Base-by-base conservation (phyloP, 2,113 vertebrate species). In the Collichthys lucidus region DNA sequence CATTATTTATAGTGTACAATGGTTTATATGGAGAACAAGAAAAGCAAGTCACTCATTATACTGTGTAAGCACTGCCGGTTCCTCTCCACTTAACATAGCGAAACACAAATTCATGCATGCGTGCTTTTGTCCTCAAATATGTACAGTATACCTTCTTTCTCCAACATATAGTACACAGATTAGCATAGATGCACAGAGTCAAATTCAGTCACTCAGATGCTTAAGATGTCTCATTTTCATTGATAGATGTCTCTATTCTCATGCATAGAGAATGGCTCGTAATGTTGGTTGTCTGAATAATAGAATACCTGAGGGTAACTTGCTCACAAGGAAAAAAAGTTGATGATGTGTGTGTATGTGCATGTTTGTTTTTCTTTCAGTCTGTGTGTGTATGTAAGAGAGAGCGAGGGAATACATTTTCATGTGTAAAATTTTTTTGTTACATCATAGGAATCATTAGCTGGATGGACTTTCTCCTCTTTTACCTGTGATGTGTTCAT, bases 261-360 rank as follows among this genome's bases (percentile, higher is more conserved):
- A 88, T 85, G 74, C 65, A 76, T 62, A 75, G 73, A 67, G 67
- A 80, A 84, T 62, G 80, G 46, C 24, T 74, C 76, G 69, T 82
- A 74, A 81, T 77, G 40, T 53, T 79, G 19, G 5, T 31, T 24
- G 11, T 84, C 49, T 88, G 75, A 83, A 92, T 84, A 77, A 86
- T 79, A 69, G 46, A 87, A 77, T 71, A 71, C 59, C 59, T 75
- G 77, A 63, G 42, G 80, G 74, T 56, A 76, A 76, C 57, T 53
- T 52, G 49, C 1, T 53, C 65, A 71, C 50, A 40, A 50, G 75
- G 61, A 35, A 35, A 61, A n/a, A 66, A 55, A 5, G 42, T 22
- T 63, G n/a, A 35, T 67, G 26, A 52, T 49, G 82, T 31, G 22
- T 69, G 46, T 50, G 61, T 57, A 11, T 52, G 24, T 72, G 64